Evolutionary conservation across 92 coral and sea anemone species (phyloP).

Genomic region (Phenganax marumi): DNA sequence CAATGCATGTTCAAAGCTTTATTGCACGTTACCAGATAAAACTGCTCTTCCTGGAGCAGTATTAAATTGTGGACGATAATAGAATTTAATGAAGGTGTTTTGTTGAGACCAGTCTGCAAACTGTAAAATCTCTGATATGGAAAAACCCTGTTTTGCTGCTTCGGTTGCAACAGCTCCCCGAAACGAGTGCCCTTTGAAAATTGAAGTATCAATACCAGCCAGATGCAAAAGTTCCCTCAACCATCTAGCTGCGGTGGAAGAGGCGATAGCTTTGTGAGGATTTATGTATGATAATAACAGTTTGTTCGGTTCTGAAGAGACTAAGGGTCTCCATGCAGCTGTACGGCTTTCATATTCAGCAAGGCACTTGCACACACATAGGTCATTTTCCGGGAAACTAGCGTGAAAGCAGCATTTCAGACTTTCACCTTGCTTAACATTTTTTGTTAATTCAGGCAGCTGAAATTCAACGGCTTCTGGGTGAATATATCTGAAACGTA

Average conservation of each 20-base stretch:
- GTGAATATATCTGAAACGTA: conserved; percentile 31
- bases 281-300: conserved; percentile 12
- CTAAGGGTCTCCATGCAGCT: conserved; percentile 8
- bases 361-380: conserved; percentile 47
- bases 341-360: conserved; percentile 39
- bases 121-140: conserved; percentile 45
- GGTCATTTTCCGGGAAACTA: conserved; percentile 41
- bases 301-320: background rate
- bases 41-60: conserved; percentile 53
- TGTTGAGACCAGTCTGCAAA: conserved; percentile 59
- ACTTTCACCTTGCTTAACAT: background rate
- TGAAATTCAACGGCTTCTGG: conserved; percentile 51
- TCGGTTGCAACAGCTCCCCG: conserved; percentile 56
- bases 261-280: conserved; percentile 43
- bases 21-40: conserved; percentile 30
- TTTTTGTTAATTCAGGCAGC: conserved; percentile 45
- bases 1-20: background rate
- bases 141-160: conserved; percentile 49
- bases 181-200: conserved; percentile 56
- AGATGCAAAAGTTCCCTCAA: conserved; percentile 19
- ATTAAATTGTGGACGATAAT: conserved; percentile 52
- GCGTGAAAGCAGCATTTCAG: conserved; percentile 53
- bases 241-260: conserved; percentile 51
- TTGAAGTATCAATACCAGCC: conserved; percentile 46
- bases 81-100: conserved; percentile 46